Evolutionary conservation across 1,140 invertebrate genomes (phyloP).

Genomic region (Drosophila ficusphila): DNA sequence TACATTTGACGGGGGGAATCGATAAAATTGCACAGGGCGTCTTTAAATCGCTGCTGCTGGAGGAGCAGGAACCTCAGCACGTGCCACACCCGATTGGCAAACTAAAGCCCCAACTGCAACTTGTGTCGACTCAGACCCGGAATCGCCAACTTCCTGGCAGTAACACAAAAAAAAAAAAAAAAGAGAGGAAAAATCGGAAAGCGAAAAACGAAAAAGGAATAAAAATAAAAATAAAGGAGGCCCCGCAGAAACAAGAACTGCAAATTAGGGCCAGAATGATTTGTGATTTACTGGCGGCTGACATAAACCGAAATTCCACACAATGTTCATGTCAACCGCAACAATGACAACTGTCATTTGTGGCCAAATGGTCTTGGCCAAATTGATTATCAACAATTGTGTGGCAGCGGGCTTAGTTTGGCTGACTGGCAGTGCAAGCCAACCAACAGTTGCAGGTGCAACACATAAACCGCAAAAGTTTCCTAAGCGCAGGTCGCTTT

Average conservation of each 20-base stretch:
- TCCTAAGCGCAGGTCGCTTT: slow-evolving; percentile 49
- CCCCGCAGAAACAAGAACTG: slow-evolving; percentile 42
- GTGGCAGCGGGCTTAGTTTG: neutral
- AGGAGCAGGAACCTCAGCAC: slow-evolving; percentile 48
- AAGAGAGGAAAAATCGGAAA: too few relatives aligned
- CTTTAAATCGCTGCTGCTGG: slow-evolving; percentile 45
- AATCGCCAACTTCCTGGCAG: slow-evolving; percentile 37
- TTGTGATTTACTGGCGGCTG: slow-evolving; percentile 42
- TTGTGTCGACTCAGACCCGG: slow-evolving; percentile 55
- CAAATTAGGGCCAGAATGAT: slow-evolving; percentile 67
- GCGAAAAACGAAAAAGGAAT: too few relatives aligned
- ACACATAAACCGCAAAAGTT: slow-evolving; percentile 38
- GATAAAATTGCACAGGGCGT: slow-evolving; percentile 62
- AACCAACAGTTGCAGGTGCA: slow-evolving; percentile 52
- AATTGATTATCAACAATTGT: slow-evolving; percentile 73
- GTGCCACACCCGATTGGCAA: slow-evolving; percentile 53
- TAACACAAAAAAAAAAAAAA: neutral
- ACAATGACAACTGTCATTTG: slow-evolving; percentile 61
- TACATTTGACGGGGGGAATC: slow-evolving; percentile 45
- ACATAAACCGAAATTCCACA: slow-evolving; percentile 59
- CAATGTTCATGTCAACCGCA: slow-evolving; percentile 63
- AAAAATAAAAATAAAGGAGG: slow-evolving; percentile 7
- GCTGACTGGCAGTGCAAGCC: neutral
- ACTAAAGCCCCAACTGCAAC: slow-evolving; percentile 50
- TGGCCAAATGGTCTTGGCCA: slow-evolving; percentile 62